Conservation (phyloP, 2,797 vertebrate genomes). For the Kryptolebias ocellatus region DNA sequence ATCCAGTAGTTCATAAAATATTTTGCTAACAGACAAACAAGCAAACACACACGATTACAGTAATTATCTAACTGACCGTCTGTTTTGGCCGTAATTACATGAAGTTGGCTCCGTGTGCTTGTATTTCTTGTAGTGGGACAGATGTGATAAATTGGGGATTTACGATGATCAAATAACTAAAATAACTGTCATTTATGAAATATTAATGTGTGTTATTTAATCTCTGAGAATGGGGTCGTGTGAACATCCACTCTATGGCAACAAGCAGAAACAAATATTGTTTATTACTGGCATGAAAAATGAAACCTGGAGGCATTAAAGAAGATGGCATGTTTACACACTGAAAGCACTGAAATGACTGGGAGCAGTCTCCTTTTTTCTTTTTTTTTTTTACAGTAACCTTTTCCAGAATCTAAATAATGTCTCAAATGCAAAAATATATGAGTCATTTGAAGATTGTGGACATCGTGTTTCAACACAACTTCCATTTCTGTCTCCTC, state of each 20-base stretch:
- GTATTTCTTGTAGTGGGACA: neutral
- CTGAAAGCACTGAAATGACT: neutral
- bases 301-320: too few relatives aligned
- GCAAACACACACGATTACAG: too few relatives aligned
- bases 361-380: neutral
- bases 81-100: too few relatives aligned
- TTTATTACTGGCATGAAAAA: conserved; percentile 25
- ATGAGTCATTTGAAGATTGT: conserved; percentile 44
- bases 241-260: neutral
- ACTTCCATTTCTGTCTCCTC: conserved; percentile 40
- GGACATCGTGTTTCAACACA: conserved; percentile 47
- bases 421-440: conserved; percentile 22
- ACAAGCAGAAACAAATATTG: neutral
- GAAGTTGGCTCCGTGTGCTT: neutral
- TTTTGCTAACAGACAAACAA: too few relatives aligned
- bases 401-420: neutral
- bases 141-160: neutral
- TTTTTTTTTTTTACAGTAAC: conserved; percentile 18
- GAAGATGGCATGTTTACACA: too few relatives aligned
- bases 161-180: neutral
- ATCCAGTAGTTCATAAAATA: too few relatives aligned
- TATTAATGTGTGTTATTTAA: neutral
- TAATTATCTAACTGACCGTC: too few relatives aligned
- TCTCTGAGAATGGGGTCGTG: neutral
- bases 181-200: neutral